Evolutionary conservation across 2,797 vertebrate species (phyloP).

Genomic region (Sebastes variabilis): DNA sequence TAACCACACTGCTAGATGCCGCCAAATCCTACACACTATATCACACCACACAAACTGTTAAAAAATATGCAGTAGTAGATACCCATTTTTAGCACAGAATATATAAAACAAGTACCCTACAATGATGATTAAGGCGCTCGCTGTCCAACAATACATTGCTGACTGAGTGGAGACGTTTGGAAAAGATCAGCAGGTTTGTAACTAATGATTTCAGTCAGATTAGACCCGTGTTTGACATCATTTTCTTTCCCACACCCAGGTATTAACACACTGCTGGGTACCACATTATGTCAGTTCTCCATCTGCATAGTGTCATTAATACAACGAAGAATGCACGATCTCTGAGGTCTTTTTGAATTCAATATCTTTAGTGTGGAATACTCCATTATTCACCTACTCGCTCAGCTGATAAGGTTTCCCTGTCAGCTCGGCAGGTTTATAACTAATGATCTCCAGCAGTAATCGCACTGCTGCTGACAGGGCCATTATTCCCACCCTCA

Average conservation of each 20-base stretch:
- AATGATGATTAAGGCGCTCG: too few species aligned
- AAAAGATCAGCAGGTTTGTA: not conserved
- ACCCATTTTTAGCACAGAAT: too few species aligned
- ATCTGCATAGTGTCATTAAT: not conserved
- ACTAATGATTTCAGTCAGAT: not conserved
- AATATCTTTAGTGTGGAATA: not conserved
- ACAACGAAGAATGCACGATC: not conserved
- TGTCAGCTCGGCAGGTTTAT: constrained; percentile 34
- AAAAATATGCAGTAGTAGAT: too few species aligned
- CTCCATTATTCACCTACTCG: constrained; percentile 13
- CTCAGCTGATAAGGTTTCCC: constrained; percentile 21
- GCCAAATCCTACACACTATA: too few species aligned
- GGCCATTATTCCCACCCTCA: constrained; percentile 11
- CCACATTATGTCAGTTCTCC: not conserved
- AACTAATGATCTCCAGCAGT: constrained; percentile 35
- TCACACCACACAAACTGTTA: too few species aligned
- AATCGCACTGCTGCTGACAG: constrained; percentile 19
- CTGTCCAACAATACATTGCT: not conserved
- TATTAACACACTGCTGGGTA: not conserved
- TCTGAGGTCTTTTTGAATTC: constrained; percentile 26
- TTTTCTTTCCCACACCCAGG: not conserved
- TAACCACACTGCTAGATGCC: too few species aligned
- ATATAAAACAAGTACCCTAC: too few species aligned
- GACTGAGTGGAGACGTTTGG: not conserved
- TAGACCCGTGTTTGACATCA: not conserved